phyloP scores from a whole-genome alignment of 2,888 invertebrate genomes.

The Tiphia femorata region DNA sequence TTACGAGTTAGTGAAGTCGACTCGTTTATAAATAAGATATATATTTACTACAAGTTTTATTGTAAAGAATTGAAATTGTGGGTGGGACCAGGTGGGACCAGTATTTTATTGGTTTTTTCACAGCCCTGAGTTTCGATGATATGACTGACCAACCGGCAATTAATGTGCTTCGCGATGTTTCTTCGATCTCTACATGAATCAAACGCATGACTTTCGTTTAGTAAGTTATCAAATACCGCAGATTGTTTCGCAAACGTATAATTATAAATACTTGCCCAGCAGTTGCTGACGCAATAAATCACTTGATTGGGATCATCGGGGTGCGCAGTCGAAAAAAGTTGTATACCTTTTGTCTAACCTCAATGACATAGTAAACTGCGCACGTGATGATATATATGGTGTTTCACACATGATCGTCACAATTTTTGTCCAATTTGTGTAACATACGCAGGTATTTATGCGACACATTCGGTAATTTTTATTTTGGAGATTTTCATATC shows the following conservation, averaged over 20 bases:
- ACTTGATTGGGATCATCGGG: background rate
- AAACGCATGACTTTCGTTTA: background rate
- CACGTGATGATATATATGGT: conserved; percentile 20
- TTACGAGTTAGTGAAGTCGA: no score
- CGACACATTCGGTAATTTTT: background rate
- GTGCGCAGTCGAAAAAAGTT: background rate
- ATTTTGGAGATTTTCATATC: background rate
- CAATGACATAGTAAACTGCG: conserved; percentile 6
- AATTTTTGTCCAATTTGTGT: background rate
- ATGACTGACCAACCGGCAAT: background rate
- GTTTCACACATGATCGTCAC: background rate
- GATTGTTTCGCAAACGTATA: background rate
- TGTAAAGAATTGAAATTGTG: no score
- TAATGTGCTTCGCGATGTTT: background rate
- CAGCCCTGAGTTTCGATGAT: conserved; percentile 3
- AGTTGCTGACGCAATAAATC: background rate
- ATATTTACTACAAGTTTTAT: no score
- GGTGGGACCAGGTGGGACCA: no score
- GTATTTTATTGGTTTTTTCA: background rate
- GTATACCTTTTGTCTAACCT: conserved; percentile 23
- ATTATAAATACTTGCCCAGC: background rate
- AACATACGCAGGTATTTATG: background rate
- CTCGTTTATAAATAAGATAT: no score
- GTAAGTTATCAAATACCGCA: background rate
- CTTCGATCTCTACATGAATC: background rate